Evolutionary conservation across 2,797 vertebrate genomes (phyloP).

Genomic region (Myotis myotis): DNA sequence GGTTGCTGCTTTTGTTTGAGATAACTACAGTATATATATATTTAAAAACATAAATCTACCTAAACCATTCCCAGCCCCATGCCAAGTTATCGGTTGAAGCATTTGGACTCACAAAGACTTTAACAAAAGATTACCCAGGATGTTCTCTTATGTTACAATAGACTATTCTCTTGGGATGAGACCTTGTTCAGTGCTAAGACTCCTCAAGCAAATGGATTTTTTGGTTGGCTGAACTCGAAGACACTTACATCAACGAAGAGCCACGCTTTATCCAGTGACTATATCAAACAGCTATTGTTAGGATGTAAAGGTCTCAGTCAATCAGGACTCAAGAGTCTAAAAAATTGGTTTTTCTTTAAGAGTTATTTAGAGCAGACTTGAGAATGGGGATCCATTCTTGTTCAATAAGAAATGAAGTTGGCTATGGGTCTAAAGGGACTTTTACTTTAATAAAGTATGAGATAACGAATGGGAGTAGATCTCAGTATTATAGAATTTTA

Average conservation of each 20-base stretch:
- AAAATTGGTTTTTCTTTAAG: slow-evolving; percentile 34
- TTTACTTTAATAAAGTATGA: not conserved
- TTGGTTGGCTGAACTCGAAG: slow-evolving; percentile 44
- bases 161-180: not conserved
- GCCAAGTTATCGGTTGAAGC: not conserved
- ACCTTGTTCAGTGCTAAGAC: not conserved
- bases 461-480: not conserved
- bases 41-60: not conserved
- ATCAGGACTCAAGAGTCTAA: slow-evolving; percentile 15
- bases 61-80: not conserved
- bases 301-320: slow-evolving; percentile 44
- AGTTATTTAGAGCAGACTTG: slow-evolving; percentile 43
- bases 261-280: slow-evolving; percentile 35
- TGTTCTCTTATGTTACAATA: slow-evolving; percentile 41
- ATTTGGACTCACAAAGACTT: slow-evolving; percentile 37
- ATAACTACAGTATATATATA: not conserved
- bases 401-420: slow-evolving; percentile 39
- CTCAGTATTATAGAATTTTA: slow-evolving; percentile 35
- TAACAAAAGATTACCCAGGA: not conserved
- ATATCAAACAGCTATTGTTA: slow-evolving; percentile 51
- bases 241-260: slow-evolving; percentile 21
- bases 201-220: slow-evolving; percentile 40
- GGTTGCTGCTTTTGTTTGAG: not conserved
- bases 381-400: not conserved
- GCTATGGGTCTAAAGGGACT: not conserved